These are phyloP conservation scores for Enteromius unitaeniatus DNA, from an alignment of 2,797 vertebrate species.

Conservation along the genomic window DNA sequence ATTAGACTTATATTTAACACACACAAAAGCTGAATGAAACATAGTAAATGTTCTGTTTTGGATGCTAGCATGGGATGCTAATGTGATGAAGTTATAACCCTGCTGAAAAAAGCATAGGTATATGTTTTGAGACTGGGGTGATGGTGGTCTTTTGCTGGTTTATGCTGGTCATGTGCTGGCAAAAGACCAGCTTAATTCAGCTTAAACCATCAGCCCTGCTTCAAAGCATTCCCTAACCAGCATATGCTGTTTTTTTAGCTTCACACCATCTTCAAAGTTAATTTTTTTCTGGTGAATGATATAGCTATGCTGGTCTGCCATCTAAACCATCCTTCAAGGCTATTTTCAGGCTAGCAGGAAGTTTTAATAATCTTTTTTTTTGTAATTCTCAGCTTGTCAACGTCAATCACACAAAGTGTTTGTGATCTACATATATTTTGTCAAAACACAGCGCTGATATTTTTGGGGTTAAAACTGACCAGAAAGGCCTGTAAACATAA, in stretches of 20 bases:
- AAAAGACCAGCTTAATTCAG: too few relatives aligned
- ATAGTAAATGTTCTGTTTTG: background rate
- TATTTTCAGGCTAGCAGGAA: background rate
- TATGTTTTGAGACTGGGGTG: too few relatives aligned
- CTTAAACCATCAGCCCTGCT: too few relatives aligned
- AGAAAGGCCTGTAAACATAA: constrained; percentile 47
- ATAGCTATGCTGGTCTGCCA: background rate
- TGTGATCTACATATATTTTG: background rate
- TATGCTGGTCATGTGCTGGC: too few relatives aligned
- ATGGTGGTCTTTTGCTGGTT: too few relatives aligned
- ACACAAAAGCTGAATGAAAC: background rate
- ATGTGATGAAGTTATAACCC: background rate
- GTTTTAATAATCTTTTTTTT: background rate
- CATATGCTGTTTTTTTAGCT: background rate
- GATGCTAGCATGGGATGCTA: background rate
- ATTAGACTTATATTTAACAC: background rate
- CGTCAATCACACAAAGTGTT: constrained; percentile 30
- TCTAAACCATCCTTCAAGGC: background rate
- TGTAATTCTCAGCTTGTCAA: background rate
- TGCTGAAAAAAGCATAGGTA: too few relatives aligned
- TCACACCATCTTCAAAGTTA: background rate
- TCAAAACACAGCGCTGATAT: constrained; percentile 28
- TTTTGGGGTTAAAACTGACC: constrained; percentile 44
- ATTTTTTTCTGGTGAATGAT: background rate
- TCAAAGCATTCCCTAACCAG: too few relatives aligned